Evolutionary conservation across 2,797 vertebrate genomes (phyloP).

Genomic region (Meda fulgida): DNA sequence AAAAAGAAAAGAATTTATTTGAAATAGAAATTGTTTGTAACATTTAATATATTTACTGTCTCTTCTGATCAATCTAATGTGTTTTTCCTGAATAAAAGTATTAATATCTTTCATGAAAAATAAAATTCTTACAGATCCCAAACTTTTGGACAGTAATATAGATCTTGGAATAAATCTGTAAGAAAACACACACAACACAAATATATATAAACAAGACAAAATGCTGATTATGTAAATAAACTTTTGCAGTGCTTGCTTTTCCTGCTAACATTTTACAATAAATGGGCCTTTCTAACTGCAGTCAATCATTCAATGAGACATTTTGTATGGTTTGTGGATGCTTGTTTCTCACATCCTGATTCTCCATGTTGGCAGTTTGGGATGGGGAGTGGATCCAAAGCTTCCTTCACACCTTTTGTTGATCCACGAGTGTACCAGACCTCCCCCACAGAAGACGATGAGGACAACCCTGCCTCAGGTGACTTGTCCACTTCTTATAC

Average conservation of each 20-base stretch:
- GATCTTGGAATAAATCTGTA: no score
- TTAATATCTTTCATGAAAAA: neutral
- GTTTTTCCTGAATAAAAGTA: neutral
- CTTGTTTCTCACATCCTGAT: constrained; percentile 16
- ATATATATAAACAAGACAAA: neutral
- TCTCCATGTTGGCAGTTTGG: constrained; percentile 80
- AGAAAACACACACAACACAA: no score
- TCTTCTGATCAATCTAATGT: neutral
- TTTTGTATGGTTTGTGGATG: neutral
- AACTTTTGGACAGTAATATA: neutral
- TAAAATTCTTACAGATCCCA: neutral
- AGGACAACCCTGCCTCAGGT: constrained; percentile 87
- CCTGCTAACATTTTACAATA: constrained; percentile 2
- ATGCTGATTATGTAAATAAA: neutral
- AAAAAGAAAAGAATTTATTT: neutral
- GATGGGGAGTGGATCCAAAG: constrained; percentile 88
- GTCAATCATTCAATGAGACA: neutral
- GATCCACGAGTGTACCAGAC: constrained; percentile 96
- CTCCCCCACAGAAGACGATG: constrained; percentile 93
- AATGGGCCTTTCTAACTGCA: no score
- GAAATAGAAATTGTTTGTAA: no score
- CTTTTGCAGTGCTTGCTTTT: constrained; percentile 18
- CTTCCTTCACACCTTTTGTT: constrained; percentile 96
- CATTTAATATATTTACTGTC: neutral
- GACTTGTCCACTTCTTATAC: neutral